Percentiles rank a stretch among this genome's conserved stretches.
phyloP scores from a whole-genome alignment of 1,140 invertebrate species.

The Anoplophora glabripennis region DNA sequence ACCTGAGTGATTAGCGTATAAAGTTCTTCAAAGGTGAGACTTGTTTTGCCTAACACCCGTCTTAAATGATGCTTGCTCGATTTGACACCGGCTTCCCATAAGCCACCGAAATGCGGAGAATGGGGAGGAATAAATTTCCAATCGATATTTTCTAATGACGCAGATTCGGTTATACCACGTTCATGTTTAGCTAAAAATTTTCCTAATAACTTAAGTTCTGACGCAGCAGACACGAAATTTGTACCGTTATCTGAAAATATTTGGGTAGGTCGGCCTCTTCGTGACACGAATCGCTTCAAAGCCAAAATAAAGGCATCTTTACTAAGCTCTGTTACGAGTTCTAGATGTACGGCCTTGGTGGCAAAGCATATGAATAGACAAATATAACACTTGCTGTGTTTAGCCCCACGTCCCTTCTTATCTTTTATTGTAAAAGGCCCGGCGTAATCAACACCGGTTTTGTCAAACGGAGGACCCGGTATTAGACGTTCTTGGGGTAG shows the following conservation, averaged over 20 bases:
- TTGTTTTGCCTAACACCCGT: conserved; percentile 20
- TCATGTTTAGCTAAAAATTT: background rate
- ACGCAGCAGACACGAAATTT: conserved; percentile 13
- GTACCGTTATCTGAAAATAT: conserved; percentile 35
- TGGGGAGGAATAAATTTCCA: conserved; percentile 35
- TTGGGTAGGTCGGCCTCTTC: conserved; percentile 29
- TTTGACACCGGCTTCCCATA: conserved; percentile 34
- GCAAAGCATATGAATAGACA: conserved; percentile 20
- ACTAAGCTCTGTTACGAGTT: conserved; percentile 8
- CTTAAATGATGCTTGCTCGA: conserved; percentile 31
- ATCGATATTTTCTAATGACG: conserved; percentile 28
- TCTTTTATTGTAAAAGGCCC: no score
- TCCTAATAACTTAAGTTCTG: conserved; percentile 9
- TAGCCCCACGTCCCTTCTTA: no score
- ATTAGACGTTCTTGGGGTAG: no score
- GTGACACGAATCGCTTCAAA: conserved; percentile 25
- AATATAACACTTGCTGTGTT: conserved; percentile 12
- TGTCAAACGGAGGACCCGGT: no score
- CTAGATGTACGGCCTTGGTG: conserved; percentile 20
- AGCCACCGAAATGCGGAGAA: conserved; percentile 33
- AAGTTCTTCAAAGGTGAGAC: conserved; percentile 37
- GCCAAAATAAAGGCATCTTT: conserved; percentile 17
- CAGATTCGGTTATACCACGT: conserved; percentile 3
- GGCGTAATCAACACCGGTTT: no score
- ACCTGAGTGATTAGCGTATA: conserved; percentile 34